Evolutionary conservation across 2,797 vertebrate genomes (phyloP).

Genomic region (Eurystomus glaucurus): DNA sequence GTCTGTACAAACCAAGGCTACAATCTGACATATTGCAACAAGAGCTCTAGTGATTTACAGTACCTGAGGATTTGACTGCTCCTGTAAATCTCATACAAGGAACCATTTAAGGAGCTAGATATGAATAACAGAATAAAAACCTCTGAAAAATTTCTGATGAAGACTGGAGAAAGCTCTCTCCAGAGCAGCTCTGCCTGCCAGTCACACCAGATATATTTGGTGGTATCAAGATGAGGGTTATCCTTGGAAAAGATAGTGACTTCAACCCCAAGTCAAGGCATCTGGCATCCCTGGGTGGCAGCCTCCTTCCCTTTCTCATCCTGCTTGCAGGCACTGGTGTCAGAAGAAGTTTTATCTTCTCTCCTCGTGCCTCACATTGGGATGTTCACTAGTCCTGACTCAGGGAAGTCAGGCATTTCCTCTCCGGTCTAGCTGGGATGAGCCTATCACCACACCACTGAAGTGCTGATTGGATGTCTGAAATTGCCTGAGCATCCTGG

Average conservation of each 20-base stretch:
- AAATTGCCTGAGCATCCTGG: constrained; percentile 52
- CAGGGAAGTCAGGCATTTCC: constrained; percentile 49
- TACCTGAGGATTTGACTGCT: neutral
- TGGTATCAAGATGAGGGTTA: neutral
- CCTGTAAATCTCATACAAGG: neutral
- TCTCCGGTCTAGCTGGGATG: neutral
- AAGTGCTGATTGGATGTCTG: neutral
- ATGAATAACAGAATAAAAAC: neutral
- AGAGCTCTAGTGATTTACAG: neutral
- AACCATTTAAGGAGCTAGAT: neutral
- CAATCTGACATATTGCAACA: neutral
- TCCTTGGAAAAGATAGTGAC: neutral
- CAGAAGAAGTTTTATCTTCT: neutral
- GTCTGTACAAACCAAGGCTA: neutral
- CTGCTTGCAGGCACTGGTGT: neutral
- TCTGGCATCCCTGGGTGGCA: neutral
- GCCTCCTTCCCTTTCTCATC: neutral
- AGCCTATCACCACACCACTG: neutral
- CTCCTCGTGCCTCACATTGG: neutral
- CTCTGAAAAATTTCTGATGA: neutral
- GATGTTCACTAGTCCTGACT: neutral
- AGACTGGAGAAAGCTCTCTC: neutral
- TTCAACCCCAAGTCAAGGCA: neutral
- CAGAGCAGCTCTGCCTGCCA: neutral
- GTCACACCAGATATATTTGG: neutral